Evolutionary conservation across 2,797 vertebrate species (phyloP).

Genomic region (Syncerus caffer): DNA sequence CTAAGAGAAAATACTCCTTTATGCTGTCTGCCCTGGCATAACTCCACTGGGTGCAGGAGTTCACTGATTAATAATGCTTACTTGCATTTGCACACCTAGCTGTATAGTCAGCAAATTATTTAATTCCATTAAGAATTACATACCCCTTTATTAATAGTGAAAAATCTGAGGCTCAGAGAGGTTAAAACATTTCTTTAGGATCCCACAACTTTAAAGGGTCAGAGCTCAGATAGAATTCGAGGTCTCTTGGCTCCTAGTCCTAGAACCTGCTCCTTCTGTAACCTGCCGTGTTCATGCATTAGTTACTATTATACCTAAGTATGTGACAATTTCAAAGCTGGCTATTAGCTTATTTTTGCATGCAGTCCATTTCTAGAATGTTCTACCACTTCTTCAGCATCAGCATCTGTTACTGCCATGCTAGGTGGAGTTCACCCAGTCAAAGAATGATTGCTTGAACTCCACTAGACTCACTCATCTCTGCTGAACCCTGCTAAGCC

Average conservation of each 20-base stretch:
- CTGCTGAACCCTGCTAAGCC: neutral
- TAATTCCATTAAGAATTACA: neutral
- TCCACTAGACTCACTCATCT: neutral
- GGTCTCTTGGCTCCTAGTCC: neutral
- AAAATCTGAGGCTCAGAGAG: neutral
- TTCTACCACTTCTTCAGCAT: neutral
- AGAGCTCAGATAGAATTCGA: neutral
- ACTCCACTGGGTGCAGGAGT: neutral
- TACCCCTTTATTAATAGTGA: neutral
- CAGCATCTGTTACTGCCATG: neutral
- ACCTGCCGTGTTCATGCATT: neutral
- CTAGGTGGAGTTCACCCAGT: neutral
- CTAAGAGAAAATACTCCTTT: neutral
- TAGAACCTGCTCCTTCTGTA: neutral
- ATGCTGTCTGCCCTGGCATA: neutral
- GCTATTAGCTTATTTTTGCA: neutral
- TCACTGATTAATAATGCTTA: neutral
- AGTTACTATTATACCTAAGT: neutral
- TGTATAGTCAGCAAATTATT: neutral
- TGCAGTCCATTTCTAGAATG: neutral
- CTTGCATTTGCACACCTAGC: neutral
- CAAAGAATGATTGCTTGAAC: neutral
- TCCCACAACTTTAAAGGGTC: neutral
- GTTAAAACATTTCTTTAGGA: neutral
- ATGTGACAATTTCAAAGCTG: neutral